phyloP scores from a whole-genome alignment of 2,113 vertebrate species.

The Sitta europaea region DNA sequence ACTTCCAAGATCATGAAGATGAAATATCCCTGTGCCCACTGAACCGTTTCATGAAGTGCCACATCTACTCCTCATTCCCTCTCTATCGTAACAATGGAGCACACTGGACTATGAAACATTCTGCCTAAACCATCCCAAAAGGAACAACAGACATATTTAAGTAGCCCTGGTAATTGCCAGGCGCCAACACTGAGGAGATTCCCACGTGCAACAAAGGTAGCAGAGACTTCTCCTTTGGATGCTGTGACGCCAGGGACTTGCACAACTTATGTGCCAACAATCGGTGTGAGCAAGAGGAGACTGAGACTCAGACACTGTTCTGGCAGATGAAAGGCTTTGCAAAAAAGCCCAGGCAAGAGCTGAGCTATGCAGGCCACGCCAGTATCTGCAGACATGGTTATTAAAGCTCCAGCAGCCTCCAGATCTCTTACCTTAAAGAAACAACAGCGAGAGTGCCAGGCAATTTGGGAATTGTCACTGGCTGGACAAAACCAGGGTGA shows the following conservation, averaged over 20 bases:
- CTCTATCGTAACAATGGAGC: not conserved
- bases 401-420: not conserved
- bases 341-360: not conserved
- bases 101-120: not conserved
- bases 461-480: not conserved
- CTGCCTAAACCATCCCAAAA: not conserved
- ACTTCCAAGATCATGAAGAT: not conserved
- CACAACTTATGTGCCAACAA: not conserved
- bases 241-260: not conserved
- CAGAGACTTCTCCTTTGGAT: not conserved
- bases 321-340: conserved; percentile 15
- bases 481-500: not conserved
- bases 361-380: not conserved
- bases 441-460: not conserved
- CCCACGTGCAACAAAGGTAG: accelerated
- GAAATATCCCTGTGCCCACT: not conserved
- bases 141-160: not conserved
- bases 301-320: not conserved
- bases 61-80: not conserved
- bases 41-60: not conserved
- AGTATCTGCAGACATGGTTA: not conserved
- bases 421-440: not conserved
- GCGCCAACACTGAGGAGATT: not conserved
- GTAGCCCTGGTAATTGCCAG: not conserved
- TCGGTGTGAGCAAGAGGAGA: not conserved